These are phyloP conservation scores for Epinotia brunnichana DNA, from an alignment of 2,888 invertebrate genomes.

Conservation along the genomic window DNA sequence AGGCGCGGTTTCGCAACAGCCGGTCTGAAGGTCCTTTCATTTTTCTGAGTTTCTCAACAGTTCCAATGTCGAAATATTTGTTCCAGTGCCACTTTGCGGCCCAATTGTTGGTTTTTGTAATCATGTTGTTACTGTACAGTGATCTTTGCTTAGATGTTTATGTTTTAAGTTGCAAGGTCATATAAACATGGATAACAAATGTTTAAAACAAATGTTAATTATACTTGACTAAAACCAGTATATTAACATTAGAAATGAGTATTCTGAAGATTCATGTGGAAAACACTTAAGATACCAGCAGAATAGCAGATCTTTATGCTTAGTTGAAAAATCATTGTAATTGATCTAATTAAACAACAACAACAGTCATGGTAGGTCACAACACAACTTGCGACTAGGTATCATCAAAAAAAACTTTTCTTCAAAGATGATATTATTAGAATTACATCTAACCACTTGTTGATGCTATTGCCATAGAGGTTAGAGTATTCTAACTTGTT, in stretches of 20 bases:
- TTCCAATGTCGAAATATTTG: conserved; percentile 40
- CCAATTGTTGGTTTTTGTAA: conserved; percentile 33
- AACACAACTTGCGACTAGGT: background rate
- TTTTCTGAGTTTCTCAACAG: conserved; percentile 48
- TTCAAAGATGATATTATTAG: conserved; percentile 2
- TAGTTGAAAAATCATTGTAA: background rate
- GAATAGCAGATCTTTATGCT: background rate
- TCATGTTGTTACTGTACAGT: conserved; percentile 5
- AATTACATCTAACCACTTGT: conserved; percentile 8
- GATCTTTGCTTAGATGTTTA: conserved; percentile 24
- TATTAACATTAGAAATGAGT: background rate
- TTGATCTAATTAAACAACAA: conserved; percentile 3
- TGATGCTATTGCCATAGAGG: background rate
- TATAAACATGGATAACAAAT: conserved; percentile 19
- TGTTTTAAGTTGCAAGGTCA: conserved; percentile 30
- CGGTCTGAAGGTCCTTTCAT: conserved; percentile 54
- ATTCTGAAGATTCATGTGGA: background rate
- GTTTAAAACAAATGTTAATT: background rate
- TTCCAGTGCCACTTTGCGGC: conserved; percentile 17
- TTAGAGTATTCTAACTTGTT: background rate
- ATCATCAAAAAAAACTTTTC: background rate
- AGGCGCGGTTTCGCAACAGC: conserved; percentile 41
- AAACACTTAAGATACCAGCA: background rate
- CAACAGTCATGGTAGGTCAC: conserved; percentile 9
- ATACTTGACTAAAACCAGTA: conserved; percentile 1